Percentiles rank a stretch among this genome's conserved stretches.
Evolutionary conservation across 1,140 invertebrate genomes (phyloP).

Genomic region (Aphelenchoides avenae): DNA sequence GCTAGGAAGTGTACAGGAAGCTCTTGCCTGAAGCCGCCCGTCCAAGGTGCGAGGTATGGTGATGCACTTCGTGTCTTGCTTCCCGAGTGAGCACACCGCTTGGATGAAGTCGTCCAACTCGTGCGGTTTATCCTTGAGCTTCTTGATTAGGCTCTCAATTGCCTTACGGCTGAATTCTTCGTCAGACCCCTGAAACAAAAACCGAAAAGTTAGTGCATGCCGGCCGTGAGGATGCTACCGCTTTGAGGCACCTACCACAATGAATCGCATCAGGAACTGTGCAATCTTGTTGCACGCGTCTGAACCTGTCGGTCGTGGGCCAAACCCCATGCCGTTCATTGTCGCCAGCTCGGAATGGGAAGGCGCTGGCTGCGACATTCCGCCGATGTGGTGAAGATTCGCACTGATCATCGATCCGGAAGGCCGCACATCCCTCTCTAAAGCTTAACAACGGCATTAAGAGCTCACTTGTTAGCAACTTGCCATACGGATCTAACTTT

Average conservation of each 20-base stretch:
- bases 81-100: slow-evolving; percentile 92
- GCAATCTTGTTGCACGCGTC: slow-evolving; percentile 41
- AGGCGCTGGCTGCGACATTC: no score
- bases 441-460: no score
- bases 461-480: no score
- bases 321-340: no score
- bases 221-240: neutral
- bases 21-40: slow-evolving; percentile 82
- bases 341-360: no score
- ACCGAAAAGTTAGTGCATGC: neutral
- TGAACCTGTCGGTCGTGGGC: slow-evolving; percentile 32
- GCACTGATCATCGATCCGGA: no score
- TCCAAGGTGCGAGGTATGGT: slow-evolving; percentile 96
- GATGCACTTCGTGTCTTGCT: slow-evolving; percentile 94
- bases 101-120: slow-evolving; percentile 95
- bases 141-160: slow-evolving; percentile 59
- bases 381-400: no score
- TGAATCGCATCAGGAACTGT: slow-evolving; percentile 35
- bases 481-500: no score
- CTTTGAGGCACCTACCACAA: slow-evolving; percentile 28
- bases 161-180: slow-evolving; percentile 52
- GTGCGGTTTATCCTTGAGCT: slow-evolving; percentile 79
- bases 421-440: no score
- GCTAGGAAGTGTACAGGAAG: neutral
- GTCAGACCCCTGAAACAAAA: slow-evolving; percentile 47